A percentile compares a stretch with the other conserved stretches of the same genome.
Evolutionary conservation across 1,140 invertebrate species (phyloP).

Genomic region (Drosophila albomicans): DNA sequence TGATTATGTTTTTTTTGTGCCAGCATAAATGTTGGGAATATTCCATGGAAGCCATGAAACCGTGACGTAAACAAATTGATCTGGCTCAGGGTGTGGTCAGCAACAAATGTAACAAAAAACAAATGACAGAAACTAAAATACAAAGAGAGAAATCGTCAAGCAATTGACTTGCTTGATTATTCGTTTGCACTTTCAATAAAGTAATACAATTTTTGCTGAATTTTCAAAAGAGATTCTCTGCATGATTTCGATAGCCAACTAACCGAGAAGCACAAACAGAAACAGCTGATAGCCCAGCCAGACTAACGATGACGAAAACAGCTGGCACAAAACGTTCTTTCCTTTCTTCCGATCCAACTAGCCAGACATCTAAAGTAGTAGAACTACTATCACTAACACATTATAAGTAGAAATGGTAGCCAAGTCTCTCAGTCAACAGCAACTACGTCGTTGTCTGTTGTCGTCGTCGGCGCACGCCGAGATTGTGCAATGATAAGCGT

Average conservation of each 20-base stretch:
- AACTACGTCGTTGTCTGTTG: background rate
- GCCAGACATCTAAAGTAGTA: background rate
- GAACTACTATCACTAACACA: background rate
- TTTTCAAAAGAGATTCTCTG: slow-evolving; percentile 15
- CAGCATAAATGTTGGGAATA: slow-evolving; percentile 74
- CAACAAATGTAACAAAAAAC: slow-evolving; percentile 10
- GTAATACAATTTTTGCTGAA: background rate
- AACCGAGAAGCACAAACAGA: background rate
- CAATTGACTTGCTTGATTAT: background rate
- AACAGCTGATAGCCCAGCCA: slow-evolving; percentile 30
- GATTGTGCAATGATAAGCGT: slow-evolving; percentile 34
- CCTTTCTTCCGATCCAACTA: slow-evolving; percentile 3
- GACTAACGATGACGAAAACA: slow-evolving; percentile 28
- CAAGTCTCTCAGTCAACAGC: slow-evolving; percentile 10
- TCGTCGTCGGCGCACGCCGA: slow-evolving; percentile 18
- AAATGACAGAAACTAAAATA: background rate
- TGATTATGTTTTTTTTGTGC: slow-evolving; percentile 31
- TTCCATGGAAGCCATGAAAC: slow-evolving; percentile 58
- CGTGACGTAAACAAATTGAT: slow-evolving; percentile 67
- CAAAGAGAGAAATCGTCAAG: slow-evolving; percentile 10
- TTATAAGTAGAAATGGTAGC: background rate
- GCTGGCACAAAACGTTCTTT: slow-evolving; percentile 29
- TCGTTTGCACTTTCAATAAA: slow-evolving; percentile 1
- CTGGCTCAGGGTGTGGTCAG: slow-evolving; percentile 35
- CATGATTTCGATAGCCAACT: slow-evolving; percentile 1